Conservation (phyloP, 37 sponge, comb jelly and placozoan genomes). For the Halichondria panicea region DNA sequence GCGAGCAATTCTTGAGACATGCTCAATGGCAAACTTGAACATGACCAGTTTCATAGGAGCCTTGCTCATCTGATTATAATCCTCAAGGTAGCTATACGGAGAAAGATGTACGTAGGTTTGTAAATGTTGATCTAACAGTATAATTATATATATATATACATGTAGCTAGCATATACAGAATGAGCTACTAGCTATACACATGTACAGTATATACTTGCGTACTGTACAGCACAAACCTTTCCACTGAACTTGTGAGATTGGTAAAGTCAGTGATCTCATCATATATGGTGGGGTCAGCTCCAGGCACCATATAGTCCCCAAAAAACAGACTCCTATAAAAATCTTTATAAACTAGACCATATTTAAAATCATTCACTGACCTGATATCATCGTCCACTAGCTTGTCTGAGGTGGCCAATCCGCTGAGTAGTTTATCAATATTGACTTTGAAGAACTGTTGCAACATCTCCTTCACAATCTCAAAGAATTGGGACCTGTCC, state of each 20-base stretch:
- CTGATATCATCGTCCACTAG: conserved; percentile 79
- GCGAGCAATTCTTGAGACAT: conserved; percentile 91
- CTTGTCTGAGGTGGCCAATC: conserved; percentile 37
- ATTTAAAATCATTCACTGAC: neutral
- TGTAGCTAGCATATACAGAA: too few species aligned
- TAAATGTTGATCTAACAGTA: too few species aligned
- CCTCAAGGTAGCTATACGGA: conserved; percentile 80
- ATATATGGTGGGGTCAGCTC: conserved; percentile 71
- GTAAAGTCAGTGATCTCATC: conserved; percentile 86
- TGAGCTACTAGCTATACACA: neutral
- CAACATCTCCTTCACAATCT: conserved; percentile 77
- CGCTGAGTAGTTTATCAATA: conserved; percentile 80
- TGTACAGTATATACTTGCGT: neutral
- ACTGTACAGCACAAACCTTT: conserved; percentile 36
- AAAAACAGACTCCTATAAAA: conserved; percentile 81
- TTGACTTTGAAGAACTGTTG: conserved; percentile 85
- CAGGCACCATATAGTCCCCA: conserved; percentile 90
- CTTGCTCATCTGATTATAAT: conserved; percentile 99
- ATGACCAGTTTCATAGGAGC: conserved; percentile 97
- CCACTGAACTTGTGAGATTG: conserved; percentile 78
- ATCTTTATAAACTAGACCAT: neutral
- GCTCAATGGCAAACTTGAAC: conserved; percentile 98
- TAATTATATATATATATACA: too few species aligned
- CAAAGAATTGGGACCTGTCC: conserved; percentile 90
- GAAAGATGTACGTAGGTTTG: neutral